Base-by-base conservation (phyloP, 2,888 invertebrate species). In the Dryobotodes eremita region DNA sequence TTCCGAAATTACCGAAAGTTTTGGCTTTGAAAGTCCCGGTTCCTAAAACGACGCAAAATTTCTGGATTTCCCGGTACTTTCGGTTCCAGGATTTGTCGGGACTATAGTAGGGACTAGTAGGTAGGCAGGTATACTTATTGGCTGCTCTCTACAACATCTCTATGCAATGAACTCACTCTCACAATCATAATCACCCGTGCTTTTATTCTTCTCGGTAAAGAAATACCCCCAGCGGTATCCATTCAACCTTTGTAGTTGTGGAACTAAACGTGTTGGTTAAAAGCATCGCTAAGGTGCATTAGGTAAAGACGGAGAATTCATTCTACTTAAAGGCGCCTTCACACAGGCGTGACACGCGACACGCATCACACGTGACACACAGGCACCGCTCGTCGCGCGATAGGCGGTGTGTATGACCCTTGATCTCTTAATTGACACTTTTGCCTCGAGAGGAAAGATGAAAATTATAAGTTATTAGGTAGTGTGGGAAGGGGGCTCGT, bases 251-350 rank as follows among this genome's bases (percentile, higher is more conserved):
- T 86, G 80, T 70, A 69, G 53, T 69, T 31, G 36, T 50, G 59
- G 42, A 42, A 62, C 71, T 86, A 75, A 82, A 84, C 68, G 77
- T 73, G 78, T 86, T 75, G 62, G 73, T 66, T 86, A 82, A 86
- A 84, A 86, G 86, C 84, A 86, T 86, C 86, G 84, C 82, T 42
- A 53, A 79, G 74, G 66, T 86, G 82, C 82, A 86, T 82, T 86
- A 86, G 20, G 62, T 86, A 84, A 86, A 79, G 84, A 84, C 69
- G 57, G 42, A 26, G 69, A 72, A 84, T 86, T 84, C 79, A 59
- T 80, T 83, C 68, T 53, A 77, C 82, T 82, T 66, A 61, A 59
- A 36, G 31, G 31, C 31, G 1, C 31, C 31, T 36, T 36, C 31
- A 36, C 31, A 36, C 31, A 36, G 31, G 31, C 31, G 31, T 3